A percentile compares a stretch with the other conserved stretches of the same genome.
Conservation (phyloP, 30 jellyfish, hydroid and myxozoan genomes). For the Hydra vulgaris region DNA sequence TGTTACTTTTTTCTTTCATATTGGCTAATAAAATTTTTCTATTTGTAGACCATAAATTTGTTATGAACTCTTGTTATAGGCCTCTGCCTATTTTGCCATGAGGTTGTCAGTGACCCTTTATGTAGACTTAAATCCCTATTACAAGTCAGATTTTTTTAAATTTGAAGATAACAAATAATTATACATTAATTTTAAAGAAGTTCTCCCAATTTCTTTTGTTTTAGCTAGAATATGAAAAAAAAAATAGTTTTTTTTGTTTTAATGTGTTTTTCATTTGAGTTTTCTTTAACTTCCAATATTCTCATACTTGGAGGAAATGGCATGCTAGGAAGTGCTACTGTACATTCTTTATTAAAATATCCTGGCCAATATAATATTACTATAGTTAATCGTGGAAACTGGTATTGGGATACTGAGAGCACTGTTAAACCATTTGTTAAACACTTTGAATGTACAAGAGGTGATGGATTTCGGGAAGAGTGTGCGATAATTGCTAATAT, state of each 20-base stretch:
- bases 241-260: not conserved
- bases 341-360: not conserved
- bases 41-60: too few species aligned
- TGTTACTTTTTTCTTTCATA: too few species aligned
- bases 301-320: constrained; percentile 43
- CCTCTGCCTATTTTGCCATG: too few species aligned
- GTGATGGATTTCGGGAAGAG: constrained; percentile 34
- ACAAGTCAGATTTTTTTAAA: too few species aligned
- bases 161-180: too few species aligned
- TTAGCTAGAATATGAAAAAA: too few species aligned
- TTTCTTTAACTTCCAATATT: not conserved
- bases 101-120: too few species aligned
- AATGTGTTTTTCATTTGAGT: not conserved
- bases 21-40: too few species aligned
- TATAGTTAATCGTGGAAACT: constrained; percentile 28
- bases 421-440: constrained; percentile 25
- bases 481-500: constrained; percentile 12
- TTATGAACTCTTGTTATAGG: too few species aligned
- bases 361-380: not conserved
- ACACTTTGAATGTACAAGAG: constrained; percentile 29
- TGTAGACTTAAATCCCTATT: too few species aligned
- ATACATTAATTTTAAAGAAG: too few species aligned
- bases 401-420: constrained; percentile 45
- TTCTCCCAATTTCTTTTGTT: too few species aligned
- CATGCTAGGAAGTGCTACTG: constrained; percentile 38